These are phyloP conservation scores for Vireo griseus DNA, from an alignment of 2,797 vertebrate genomes.

Conservation along the genomic window DNA sequence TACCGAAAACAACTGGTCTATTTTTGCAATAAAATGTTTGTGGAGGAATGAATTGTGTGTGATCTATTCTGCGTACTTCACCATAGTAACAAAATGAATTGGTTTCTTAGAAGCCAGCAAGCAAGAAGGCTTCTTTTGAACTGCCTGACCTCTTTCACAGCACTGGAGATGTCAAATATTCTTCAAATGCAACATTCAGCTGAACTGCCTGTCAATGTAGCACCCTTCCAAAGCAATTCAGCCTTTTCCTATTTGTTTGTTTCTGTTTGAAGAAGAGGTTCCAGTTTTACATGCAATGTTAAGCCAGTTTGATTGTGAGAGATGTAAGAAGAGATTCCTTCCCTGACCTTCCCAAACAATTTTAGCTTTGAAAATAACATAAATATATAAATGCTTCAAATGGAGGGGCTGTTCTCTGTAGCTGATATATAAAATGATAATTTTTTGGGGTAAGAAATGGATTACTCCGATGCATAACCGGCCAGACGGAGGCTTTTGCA, in stretches of 20 bases:
- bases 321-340: neutral
- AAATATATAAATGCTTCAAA: neutral
- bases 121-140: constrained; percentile 7
- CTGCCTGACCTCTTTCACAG: constrained; percentile 9
- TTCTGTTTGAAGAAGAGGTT: constrained; percentile 1
- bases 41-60: constrained; percentile 4
- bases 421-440: neutral
- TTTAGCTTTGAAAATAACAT: neutral
- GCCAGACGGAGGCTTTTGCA: neutral
- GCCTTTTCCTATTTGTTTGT: neutral
- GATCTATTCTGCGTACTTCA: neutral
- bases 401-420: neutral
- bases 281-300: neutral
- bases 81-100: constrained; percentile 22
- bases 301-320: neutral
- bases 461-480: neutral
- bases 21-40: constrained; percentile 26
- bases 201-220: neutral
- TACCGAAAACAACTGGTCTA: neutral
- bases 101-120: constrained; percentile 18
- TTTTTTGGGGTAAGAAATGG: neutral
- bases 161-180: neutral
- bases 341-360: neutral
- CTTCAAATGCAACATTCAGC: constrained; percentile 4
- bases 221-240: neutral